Evolutionary conservation across 2,113 vertebrate genomes (phyloP).

Genomic region (Oryzias celebensis): DNA sequence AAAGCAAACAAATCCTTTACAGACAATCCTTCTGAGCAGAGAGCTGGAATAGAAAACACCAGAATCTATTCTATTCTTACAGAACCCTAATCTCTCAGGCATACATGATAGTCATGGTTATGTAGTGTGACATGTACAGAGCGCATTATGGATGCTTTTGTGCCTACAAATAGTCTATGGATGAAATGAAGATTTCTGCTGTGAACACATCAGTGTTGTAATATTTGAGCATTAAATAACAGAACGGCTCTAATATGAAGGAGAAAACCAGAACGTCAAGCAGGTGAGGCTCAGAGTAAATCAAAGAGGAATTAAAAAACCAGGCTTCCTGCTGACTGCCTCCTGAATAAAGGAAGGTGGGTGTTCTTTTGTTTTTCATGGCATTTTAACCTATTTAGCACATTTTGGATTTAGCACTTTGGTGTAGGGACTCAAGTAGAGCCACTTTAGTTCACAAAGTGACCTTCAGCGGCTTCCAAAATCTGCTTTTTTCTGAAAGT

Average conservation of each 20-base stretch:
- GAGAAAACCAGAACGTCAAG: slow-evolving; percentile 29
- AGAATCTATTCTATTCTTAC: slow-evolving; percentile 6
- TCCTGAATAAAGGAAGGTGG: too few relatives aligned
- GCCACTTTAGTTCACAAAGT: too few relatives aligned
- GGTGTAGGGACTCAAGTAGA: too few relatives aligned
- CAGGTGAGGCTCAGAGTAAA: slow-evolving; percentile 22
- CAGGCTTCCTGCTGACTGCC: neutral
- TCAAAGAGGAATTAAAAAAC: slow-evolving; percentile 15
- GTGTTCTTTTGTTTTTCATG: too few relatives aligned
- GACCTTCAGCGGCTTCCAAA: too few relatives aligned
- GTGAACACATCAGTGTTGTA: slow-evolving; percentile 25
- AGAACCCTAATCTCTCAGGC: slow-evolving; percentile 8
- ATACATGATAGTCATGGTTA: slow-evolving; percentile 15
- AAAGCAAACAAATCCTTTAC: neutral
- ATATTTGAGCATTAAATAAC: slow-evolving; percentile 21
- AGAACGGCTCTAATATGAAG: slow-evolving; percentile 11
- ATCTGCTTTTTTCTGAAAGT: too few relatives aligned
- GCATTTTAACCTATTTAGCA: too few relatives aligned
- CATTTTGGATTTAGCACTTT: too few relatives aligned
- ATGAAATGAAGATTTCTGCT: slow-evolving; percentile 31
- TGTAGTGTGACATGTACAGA: slow-evolving; percentile 16
- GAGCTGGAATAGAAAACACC: neutral
- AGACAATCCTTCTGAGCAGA: neutral
- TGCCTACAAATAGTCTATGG: slow-evolving; percentile 23
- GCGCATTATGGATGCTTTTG: slow-evolving; percentile 13